Evolutionary conservation across 2,888 invertebrate genomes (phyloP), one percentile per base, ranked within the genome.

Genomic region (Orthonevra nobilis): DNA sequence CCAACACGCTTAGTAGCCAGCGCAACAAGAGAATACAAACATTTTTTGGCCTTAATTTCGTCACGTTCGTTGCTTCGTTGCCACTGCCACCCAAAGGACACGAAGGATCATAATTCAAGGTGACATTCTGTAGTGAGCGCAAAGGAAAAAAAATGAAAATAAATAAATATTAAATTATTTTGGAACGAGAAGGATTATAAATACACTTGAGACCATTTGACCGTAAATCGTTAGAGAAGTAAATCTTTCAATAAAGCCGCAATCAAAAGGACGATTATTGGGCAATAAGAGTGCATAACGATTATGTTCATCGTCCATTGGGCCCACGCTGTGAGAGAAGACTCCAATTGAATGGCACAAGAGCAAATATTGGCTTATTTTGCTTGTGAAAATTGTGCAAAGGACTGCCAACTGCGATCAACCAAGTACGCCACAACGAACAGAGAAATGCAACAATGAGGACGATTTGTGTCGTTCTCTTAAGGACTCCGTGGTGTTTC

Each of bases 281-380:
- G 73, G 46, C 79, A 40, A 79, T 79, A 54, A 79, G 60, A 68
- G 73, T 66, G 66, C 66, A 79, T 79, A 79, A 79, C 61, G 79
- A 79, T 73, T 54, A 72, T 79, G 70, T 58, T 72, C 60, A 30
- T 72, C 48, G 73, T 58, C 66, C 60, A 34, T 72, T 42, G 73
- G 58, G 42, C 64, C 63, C 30, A 58, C 70, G 23, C 50, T 12
- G 26, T 1, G 28, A 15, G 17, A n/a, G n/a, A 23, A 61, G 26
- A 20, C 60, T 70, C 66, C 79, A 79, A 79, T 79, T 61, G 79
- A 79, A 79, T 66, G 54, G 73, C 32, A 54, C 44, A 61, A 54
- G 61, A 52, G 61, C 54, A 61, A 79, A 73, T 79, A 79, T 79
- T 79, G 64, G 58, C 64, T 66, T 52, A 44, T 40, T 36, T 60